Conservation (phyloP, 2,888 invertebrate genomes). For the Polydesmus complanatus region DNA sequence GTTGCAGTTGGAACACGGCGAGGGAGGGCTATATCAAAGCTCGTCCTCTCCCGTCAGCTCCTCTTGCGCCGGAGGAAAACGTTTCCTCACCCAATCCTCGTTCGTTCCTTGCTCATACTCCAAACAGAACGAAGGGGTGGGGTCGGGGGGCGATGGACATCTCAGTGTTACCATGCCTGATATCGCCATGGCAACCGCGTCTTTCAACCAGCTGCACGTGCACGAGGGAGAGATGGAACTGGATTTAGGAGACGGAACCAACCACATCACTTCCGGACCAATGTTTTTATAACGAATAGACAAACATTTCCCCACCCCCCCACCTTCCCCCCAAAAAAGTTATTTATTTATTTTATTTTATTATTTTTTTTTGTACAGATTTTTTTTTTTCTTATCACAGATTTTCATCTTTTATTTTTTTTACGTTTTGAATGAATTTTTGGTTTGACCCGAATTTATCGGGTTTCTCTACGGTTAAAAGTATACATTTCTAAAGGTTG, state of each 20-base stretch:
- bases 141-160: constrained; percentile 52
- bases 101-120: background rate
- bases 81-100: background rate
- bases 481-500: too few species aligned
- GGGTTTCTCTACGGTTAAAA: too few species aligned
- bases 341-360: too few species aligned
- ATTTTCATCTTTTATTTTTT: too few species aligned
- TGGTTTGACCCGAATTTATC: too few species aligned
- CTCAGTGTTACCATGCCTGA: constrained; percentile 76
- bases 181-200: constrained; percentile 62
- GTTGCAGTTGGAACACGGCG: background rate
- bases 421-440: too few species aligned
- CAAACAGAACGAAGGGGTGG: constrained; percentile 36
- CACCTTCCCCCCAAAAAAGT: too few species aligned
- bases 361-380: too few species aligned
- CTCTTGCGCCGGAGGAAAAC: background rate
- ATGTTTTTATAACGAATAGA: constrained; percentile 18
- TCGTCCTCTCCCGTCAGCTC: background rate
- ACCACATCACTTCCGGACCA: constrained; percentile 25
- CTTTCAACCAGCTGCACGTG: constrained; percentile 51
- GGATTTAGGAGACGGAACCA: constrained; percentile 57
- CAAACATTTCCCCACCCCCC: too few species aligned
- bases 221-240: constrained; percentile 52
- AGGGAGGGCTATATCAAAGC: background rate
- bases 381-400: too few species aligned